Base-by-base conservation (phyloP, 2,113 vertebrate species). In the Alligator mississippiensis region DNA sequence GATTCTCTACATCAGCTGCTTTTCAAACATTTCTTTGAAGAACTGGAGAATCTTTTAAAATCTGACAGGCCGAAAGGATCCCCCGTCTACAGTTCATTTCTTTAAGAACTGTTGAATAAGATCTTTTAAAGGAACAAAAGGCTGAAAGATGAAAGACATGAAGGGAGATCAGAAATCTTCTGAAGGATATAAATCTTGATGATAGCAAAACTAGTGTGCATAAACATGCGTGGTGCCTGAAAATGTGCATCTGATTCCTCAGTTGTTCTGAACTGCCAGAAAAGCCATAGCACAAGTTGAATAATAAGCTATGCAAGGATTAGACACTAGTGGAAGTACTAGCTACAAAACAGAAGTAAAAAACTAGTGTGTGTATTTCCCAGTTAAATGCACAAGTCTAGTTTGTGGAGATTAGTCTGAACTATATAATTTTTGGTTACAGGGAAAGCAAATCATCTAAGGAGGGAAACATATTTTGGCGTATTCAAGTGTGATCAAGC, bases 11-110 rank as follows among this genome's bases (percentile, higher is more conserved):
- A 24, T 47, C 0, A 0, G 18, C 28, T 72, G 11, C 83, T 89
- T 78, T 64, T 80, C 83, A 11, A 47, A 84, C 27, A 83, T 84
- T 63, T 78, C 74, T n/a, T 9, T 75, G 59, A 86, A 34, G 54
- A 68, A 28, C 80, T 88, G 72, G 83, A 93, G 89, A 93, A 87
- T 83, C 68, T 89, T 74, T 90, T 82, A 87, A 57, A 74, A 62
- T 13, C 79, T 79, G 66, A 2, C 81, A 28, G n/a, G 55, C 77
- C 63, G 58, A 59, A 88, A 68, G 66, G 66, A 47, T 72, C 16
- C 89, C 30, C 76, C 11, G 74, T 91, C 91, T 80, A 79, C 74
- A 63, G 19, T 25, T 93, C 92, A 30, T 80, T 30, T 16, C 87
- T 92, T 87, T 83, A 93, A 63, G 81, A 87, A 87, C 17, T 59